Conservation (phyloP, 1,140 invertebrate genomes). For the Drosophila nikananu region DNA sequence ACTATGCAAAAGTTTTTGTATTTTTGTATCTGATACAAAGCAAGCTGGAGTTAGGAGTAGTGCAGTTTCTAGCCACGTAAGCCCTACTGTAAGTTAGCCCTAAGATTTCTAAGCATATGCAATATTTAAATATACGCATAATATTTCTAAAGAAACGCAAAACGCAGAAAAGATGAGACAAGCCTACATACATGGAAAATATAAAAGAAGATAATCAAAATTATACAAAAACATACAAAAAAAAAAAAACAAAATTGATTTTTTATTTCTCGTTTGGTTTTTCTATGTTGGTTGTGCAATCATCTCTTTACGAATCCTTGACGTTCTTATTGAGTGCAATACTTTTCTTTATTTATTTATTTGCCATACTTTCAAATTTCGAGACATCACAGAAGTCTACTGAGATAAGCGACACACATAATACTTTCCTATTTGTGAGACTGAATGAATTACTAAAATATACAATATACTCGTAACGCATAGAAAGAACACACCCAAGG, state of each 20-base stretch:
- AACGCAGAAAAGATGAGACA: conserved; percentile 51
- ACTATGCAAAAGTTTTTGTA: conserved; percentile 77
- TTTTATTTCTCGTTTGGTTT: conserved; percentile 62
- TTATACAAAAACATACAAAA: conserved; percentile 58
- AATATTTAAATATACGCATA: conserved; percentile 56
- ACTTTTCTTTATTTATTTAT: conserved; percentile 27
- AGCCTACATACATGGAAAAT: conserved; percentile 80
- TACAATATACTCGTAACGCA: conserved; percentile 71
- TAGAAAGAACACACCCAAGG: conserved; percentile 28
- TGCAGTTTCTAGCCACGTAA: conserved; percentile 47
- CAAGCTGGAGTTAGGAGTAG: conserved; percentile 45
- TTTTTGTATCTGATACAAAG: conserved; percentile 82
- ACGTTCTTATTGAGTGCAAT: conserved; percentile 37
- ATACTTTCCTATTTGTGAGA: conserved; percentile 83
- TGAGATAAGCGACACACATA: conserved; percentile 52
- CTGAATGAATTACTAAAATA: conserved; percentile 80
- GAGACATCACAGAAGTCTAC: conserved; percentile 25
- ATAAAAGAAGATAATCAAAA: conserved; percentile 84
- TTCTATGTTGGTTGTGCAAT: conserved; percentile 59
- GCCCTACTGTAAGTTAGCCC: conserved; percentile 46
- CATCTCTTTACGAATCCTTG: conserved; percentile 12
- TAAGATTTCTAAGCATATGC: conserved; percentile 56
- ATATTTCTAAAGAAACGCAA: conserved; percentile 68
- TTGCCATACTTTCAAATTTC: conserved; percentile 4
- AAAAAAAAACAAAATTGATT: conserved; percentile 63